Conservation (phyloP, 2,113 vertebrate genomes). For the Trichechus manatus region DNA sequence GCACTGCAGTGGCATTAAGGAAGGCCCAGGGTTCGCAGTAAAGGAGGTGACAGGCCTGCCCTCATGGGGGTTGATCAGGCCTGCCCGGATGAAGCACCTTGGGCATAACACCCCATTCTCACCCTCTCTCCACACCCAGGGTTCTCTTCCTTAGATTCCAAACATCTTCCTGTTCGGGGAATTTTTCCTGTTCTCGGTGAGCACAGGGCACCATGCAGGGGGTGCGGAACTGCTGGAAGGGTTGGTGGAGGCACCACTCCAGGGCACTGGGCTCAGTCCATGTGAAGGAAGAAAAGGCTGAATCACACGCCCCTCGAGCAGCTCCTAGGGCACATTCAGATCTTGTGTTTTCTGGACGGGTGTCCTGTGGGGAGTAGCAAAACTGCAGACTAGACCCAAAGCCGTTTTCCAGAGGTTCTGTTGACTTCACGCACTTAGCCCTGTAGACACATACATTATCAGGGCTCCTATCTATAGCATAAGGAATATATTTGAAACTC, state of each 20-base stretch:
- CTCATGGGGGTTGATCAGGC: background rate
- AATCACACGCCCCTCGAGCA: background rate
- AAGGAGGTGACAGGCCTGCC: background rate
- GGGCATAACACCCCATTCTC: background rate
- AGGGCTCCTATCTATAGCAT: background rate
- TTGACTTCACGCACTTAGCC: too few relatives aligned
- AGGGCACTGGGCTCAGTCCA: background rate
- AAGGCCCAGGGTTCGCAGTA: background rate
- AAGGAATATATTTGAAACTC: rapidly evolving
- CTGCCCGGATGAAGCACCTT: background rate
- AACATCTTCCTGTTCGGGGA: background rate
- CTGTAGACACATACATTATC: rapidly evolving
- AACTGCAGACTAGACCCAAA: background rate
- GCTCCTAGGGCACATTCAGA: background rate
- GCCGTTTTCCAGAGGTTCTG: too few relatives aligned
- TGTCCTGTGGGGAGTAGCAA: rapidly evolving
- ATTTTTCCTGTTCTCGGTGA: background rate
- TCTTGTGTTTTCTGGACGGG: background rate
- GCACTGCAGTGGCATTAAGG: background rate
- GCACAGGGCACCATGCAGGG: background rate
- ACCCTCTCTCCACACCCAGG: background rate
- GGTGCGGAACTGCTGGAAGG: background rate
- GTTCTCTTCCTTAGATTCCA: background rate
- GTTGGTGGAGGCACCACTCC: background rate
- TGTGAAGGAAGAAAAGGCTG: background rate